Evolutionary conservation across 2,113 vertebrate genomes (phyloP).

Genomic region (Scatophagus argus): DNA sequence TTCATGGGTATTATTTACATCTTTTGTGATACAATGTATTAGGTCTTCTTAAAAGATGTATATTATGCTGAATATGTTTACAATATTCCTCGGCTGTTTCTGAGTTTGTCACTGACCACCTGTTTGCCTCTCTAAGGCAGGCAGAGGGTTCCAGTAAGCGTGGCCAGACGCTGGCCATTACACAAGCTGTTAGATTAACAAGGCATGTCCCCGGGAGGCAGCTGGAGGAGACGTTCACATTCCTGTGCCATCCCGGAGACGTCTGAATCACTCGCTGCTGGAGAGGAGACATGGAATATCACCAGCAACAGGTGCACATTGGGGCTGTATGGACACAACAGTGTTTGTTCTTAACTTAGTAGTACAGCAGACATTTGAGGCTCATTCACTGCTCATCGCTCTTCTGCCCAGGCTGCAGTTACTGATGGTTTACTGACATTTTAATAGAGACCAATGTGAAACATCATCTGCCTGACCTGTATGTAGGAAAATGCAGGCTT

Average conservation of each 20-base stretch:
- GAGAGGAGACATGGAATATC: slow-evolving; percentile 42
- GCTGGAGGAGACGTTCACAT: slow-evolving; percentile 56
- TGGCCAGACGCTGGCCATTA: slow-evolving; percentile 45
- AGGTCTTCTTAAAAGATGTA: background rate
- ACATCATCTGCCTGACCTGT: background rate
- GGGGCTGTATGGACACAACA: background rate
- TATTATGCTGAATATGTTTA: background rate
- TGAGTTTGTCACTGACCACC: background rate
- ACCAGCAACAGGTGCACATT: slow-evolving; percentile 66
- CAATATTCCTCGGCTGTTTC: slow-evolving; percentile 34
- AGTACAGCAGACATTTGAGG: background rate
- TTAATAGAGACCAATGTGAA: background rate
- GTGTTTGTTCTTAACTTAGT: slow-evolving; percentile 8
- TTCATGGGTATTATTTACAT: no score
- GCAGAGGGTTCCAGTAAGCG: slow-evolving; percentile 29
- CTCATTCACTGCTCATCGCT: background rate
- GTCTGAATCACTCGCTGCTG: slow-evolving; percentile 37
- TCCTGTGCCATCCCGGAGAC: slow-evolving; percentile 53
- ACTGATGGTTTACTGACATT: background rate
- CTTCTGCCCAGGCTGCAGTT: slow-evolving; percentile 9
- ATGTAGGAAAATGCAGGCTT: background rate
- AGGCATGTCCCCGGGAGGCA: slow-evolving; percentile 59
- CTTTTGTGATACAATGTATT: background rate
- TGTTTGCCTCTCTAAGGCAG: slow-evolving; percentile 12
- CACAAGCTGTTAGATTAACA: slow-evolving; percentile 56